Conservation (phyloP, 1,140 invertebrate species). For the Trypoxylus dichotomus region DNA sequence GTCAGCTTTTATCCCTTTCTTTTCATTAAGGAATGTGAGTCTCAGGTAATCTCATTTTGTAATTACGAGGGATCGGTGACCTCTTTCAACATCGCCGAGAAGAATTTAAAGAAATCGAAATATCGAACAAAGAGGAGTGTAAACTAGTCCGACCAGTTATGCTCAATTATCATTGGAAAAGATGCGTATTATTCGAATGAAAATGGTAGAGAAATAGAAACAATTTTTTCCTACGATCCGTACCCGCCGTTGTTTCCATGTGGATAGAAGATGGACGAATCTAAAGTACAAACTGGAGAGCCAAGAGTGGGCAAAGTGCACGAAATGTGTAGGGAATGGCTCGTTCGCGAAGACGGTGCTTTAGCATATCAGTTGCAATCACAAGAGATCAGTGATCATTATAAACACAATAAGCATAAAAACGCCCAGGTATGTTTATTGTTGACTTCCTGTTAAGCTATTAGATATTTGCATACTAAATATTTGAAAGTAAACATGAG, state of each 20-base stretch:
- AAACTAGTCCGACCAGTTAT: conserved; percentile 13
- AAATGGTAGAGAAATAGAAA: not conserved
- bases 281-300: not conserved
- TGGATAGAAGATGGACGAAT: not conserved
- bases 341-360: conserved; percentile 88
- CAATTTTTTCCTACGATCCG: not conserved
- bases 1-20: not conserved
- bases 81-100: not conserved
- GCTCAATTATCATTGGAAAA: not conserved
- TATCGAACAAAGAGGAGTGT: conserved; percentile 1
- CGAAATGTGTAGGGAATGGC: conserved; percentile 80
- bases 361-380: conserved; percentile 87
- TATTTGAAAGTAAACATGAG: not conserved
- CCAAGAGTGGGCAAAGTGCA: conserved; percentile 48
- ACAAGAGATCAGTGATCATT: conserved; percentile 86
- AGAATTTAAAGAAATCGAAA: conserved; percentile 1
- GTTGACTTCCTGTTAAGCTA: not conserved
- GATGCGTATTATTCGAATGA: not conserved
- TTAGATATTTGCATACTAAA: not conserved
- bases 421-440: conserved; percentile 61
- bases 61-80: not conserved
- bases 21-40: not conserved
- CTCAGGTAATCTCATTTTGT: not conserved
- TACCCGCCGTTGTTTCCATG: not conserved
- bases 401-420: conserved; percentile 81